Percentiles rank a stretch among this genome's conserved stretches.
Conservation (phyloP, 2,797 vertebrate species). For the Sebastes iracundus region DNA sequence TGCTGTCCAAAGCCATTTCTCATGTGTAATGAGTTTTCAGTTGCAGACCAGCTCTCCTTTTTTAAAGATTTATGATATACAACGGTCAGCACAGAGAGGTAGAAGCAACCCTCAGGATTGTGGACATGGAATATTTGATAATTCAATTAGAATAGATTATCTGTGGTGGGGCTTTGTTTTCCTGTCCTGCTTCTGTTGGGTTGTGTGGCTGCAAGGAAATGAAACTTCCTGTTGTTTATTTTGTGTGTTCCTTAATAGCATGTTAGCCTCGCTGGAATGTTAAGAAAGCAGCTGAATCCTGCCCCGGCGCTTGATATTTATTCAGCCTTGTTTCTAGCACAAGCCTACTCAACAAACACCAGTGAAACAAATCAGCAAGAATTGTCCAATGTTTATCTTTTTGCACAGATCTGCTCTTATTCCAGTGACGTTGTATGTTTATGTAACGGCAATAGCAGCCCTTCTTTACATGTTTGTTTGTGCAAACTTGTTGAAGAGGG, state of each 20-base stretch:
- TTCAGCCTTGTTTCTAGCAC: background rate
- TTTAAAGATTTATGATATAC: conserved; percentile 43
- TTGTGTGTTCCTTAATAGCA: conserved; percentile 41
- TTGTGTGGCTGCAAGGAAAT: conserved; percentile 49
- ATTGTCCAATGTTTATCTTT: background rate
- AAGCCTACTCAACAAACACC: background rate
- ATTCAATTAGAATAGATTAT: conserved; percentile 39
- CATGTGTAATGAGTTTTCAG: conserved; percentile 36
- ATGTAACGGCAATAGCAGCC: background rate
- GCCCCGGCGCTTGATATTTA: background rate
- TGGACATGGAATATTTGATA: conserved; percentile 10
- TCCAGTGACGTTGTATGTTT: background rate
- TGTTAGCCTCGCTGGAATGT: conserved; percentile 47
- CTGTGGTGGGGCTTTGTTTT: conserved; percentile 42
- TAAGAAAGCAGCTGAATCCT: conserved; percentile 27
- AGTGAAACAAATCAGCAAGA: background rate
- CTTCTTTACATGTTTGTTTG: conserved; percentile 2
- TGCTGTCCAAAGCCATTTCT: conserved; percentile 45
- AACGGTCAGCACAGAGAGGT: conserved; percentile 8
- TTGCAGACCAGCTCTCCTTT: background rate
- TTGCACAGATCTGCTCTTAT: background rate
- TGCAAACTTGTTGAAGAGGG: conserved; percentile 8
- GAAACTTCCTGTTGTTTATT: conserved; percentile 68
- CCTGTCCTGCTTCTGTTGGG: conserved; percentile 21
- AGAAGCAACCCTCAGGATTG: background rate